phyloP scores from a whole-genome alignment of 2,113 vertebrate species.

The Nematolebias whitei region DNA sequence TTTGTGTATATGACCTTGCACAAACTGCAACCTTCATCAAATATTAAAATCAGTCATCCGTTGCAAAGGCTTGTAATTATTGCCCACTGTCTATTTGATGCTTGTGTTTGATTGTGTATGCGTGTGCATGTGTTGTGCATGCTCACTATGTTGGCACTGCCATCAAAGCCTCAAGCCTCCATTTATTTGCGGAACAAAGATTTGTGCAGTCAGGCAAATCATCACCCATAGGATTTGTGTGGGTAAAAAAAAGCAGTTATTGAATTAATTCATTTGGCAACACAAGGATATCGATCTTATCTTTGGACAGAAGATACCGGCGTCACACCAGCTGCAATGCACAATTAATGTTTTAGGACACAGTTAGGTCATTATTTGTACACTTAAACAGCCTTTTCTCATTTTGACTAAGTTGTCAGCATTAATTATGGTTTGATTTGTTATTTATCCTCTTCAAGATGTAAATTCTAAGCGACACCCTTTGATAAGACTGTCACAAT shows the following conservation, averaged over 20 bases:
- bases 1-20: slow-evolving; percentile 51
- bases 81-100: slow-evolving; percentile 42
- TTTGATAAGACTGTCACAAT: background rate
- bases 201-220: slow-evolving; percentile 59
- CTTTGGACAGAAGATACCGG: slow-evolving; percentile 25
- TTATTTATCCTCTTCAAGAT: background rate
- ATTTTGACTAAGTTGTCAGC: background rate
- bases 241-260: slow-evolving; percentile 33
- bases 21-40: slow-evolving; percentile 58
- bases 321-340: slow-evolving; percentile 10
- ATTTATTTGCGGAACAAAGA: slow-evolving; percentile 53
- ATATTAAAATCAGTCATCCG: slow-evolving; percentile 66
- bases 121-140: background rate
- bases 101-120: slow-evolving; percentile 8
- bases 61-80: slow-evolving; percentile 42
- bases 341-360: slow-evolving; percentile 21
- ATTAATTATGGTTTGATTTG: background rate
- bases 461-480: background rate
- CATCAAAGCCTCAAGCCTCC: slow-evolving; percentile 47
- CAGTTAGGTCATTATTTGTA: background rate
- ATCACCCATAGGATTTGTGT: slow-evolving; percentile 42
- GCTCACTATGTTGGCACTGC: slow-evolving; percentile 22
- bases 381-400: background rate
- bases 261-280: slow-evolving; percentile 50
- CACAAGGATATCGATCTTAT: slow-evolving; percentile 32